Conservation (phyloP, 2,888 invertebrate species). For the Epinotia demarniana region DNA sequence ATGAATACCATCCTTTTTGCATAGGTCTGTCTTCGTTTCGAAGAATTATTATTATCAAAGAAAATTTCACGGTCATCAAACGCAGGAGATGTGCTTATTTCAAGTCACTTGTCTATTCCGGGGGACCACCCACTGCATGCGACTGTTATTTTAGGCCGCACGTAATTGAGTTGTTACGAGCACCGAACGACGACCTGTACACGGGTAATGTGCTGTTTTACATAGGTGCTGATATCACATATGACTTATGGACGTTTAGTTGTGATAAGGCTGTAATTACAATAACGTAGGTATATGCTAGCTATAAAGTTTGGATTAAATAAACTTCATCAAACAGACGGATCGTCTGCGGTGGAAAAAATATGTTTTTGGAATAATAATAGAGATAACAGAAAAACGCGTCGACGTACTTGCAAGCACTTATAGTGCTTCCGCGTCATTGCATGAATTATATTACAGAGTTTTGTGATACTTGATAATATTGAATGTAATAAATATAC, state of each 20-base stretch:
- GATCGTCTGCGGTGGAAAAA: background rate
- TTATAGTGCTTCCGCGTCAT: too few species aligned
- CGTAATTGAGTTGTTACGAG: constrained; percentile 80
- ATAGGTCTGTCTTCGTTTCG: constrained; percentile 48
- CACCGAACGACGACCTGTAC: constrained; percentile 65
- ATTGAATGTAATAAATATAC: too few species aligned
- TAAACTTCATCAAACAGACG: background rate
- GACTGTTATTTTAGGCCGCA: constrained; percentile 73
- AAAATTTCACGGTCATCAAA: constrained; percentile 55
- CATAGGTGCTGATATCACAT: constrained; percentile 52
- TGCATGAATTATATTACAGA: too few species aligned
- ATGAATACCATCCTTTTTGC: background rate
- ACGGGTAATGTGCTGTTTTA: constrained; percentile 74
- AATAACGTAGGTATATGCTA: too few species aligned
- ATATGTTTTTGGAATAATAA: too few species aligned
- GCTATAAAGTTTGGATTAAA: background rate
- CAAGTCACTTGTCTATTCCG: constrained; percentile 70
- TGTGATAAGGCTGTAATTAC: background rate
- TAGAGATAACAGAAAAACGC: background rate
- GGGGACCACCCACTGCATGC: constrained; percentile 69
- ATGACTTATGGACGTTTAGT: constrained; percentile 4
- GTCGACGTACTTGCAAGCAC: background rate
- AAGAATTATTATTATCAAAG: constrained; percentile 46
- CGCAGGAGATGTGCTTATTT: constrained; percentile 68
- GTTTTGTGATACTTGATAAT: too few species aligned